A percentile compares a stretch with the other conserved stretches of the same genome.
Evolutionary conservation across 2,888 invertebrate genomes (phyloP).

Genomic region (Autographa pulchrina): DNA sequence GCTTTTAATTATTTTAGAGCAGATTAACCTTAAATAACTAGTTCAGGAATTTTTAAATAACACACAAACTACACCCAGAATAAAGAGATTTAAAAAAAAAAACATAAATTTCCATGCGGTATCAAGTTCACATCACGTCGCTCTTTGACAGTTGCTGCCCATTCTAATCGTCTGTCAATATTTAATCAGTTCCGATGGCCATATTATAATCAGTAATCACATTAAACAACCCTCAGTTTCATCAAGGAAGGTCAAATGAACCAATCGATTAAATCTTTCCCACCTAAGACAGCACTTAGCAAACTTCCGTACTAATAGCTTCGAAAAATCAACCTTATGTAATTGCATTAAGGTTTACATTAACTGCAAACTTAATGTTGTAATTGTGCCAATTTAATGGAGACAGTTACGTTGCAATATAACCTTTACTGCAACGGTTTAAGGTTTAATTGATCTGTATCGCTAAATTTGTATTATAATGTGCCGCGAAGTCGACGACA

Average conservation of each 20-base stretch:
- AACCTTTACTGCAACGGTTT: neutral
- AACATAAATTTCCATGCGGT: too few relatives aligned
- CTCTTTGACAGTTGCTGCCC: too few relatives aligned
- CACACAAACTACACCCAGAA: too few relatives aligned
- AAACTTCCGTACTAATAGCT: slow-evolving; percentile 38
- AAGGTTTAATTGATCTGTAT: slow-evolving; percentile 25
- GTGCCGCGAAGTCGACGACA: slow-evolving; percentile 54
- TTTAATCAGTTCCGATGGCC: neutral
- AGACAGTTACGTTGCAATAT: slow-evolving; percentile 8
- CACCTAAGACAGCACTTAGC: slow-evolving; percentile 54
- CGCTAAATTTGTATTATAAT: slow-evolving; percentile 29
- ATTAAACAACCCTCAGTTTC: slow-evolving; percentile 23
- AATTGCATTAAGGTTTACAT: neutral
- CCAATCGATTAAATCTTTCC: slow-evolving; percentile 58
- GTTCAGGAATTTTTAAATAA: too few relatives aligned
- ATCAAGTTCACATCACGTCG: too few relatives aligned
- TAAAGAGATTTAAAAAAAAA: too few relatives aligned
- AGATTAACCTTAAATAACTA: too few relatives aligned
- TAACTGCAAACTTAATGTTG: slow-evolving; percentile 18
- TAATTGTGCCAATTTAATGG: slow-evolving; percentile 3
- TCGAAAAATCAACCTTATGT: slow-evolving; percentile 20
- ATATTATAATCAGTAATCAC: neutral
- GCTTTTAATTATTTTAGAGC: too few relatives aligned
- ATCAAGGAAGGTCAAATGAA: slow-evolving; percentile 56
- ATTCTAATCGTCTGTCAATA: neutral